A percentile compares a stretch with the other conserved stretches of the same genome.
Conservation (phyloP, 2,888 invertebrate genomes). For the Hemicrepidius hirtus region DNA sequence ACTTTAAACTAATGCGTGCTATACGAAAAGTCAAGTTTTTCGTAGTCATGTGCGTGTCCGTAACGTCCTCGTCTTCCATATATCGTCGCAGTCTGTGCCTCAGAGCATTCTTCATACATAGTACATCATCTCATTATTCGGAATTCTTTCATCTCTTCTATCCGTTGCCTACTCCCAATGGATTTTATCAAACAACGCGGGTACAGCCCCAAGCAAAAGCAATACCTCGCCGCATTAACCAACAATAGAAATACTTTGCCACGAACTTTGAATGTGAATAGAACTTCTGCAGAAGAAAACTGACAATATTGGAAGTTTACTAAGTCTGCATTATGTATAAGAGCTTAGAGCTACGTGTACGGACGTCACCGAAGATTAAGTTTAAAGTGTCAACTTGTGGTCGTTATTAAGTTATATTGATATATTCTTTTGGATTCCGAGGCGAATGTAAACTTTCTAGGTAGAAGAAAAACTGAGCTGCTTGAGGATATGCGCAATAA, state of each 20-base stretch:
- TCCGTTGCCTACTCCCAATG: constrained; percentile 46
- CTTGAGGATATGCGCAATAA: constrained; percentile 26
- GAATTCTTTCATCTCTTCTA: constrained; percentile 59
- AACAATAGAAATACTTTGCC: constrained; percentile 41
- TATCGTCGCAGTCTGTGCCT: constrained; percentile 45
- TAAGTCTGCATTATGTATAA: constrained; percentile 32
- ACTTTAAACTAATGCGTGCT: constrained; percentile 9
- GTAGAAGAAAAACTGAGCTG: constrained; percentile 1
- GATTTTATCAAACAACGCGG: constrained; percentile 48
- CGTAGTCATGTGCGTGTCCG: constrained; percentile 37
- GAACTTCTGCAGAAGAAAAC: constrained; percentile 22
- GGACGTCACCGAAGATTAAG: constrained; percentile 25
- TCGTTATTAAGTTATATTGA: constrained; percentile 32
- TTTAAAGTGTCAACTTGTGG: constrained; percentile 29
- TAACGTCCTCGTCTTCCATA: constrained; percentile 35
- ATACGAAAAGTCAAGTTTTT: constrained; percentile 31
- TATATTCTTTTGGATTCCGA: constrained; percentile 12
- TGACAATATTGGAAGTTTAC: constrained; percentile 35
- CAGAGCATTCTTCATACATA: constrained; percentile 58
- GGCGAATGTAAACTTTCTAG: constrained; percentile 1
- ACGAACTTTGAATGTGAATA: constrained; percentile 36
- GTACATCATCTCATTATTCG: constrained; percentile 60
- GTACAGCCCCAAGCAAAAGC: constrained; percentile 46
- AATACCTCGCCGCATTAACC: constrained; percentile 47
- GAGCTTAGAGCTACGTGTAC: constrained; percentile 31